Conservation (phyloP, 2,797 vertebrate genomes). For the Pseudochromis fuscus region DNA sequence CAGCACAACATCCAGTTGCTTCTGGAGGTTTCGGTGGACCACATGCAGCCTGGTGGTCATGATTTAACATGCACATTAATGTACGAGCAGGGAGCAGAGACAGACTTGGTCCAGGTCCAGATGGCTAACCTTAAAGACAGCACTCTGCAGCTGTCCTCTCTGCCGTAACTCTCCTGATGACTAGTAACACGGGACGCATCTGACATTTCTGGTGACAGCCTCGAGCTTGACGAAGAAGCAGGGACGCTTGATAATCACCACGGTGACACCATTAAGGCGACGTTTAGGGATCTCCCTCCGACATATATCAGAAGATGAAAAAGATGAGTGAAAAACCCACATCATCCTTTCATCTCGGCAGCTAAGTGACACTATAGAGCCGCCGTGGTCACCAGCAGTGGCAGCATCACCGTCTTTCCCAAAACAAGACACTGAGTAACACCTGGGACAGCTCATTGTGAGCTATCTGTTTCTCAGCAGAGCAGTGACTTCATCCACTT, state of each 20-base stretch:
- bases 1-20: no score
- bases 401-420: slow-evolving; percentile 22
- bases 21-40: no score
- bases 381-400: slow-evolving; percentile 23
- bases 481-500: slow-evolving; percentile 46
- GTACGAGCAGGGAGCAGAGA: slow-evolving; percentile 14
- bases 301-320: slow-evolving; percentile 76
- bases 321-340: slow-evolving; percentile 52
- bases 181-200: slow-evolving; percentile 63
- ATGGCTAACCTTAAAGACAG: slow-evolving; percentile 78
- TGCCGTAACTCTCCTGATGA: slow-evolving; percentile 53
- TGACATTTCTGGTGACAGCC: slow-evolving; percentile 82
- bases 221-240: slow-evolving; percentile 57
- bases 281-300: slow-evolving; percentile 75
- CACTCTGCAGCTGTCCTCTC: slow-evolving; percentile 66
- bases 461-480: slow-evolving; percentile 23
- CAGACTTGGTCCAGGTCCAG: slow-evolving; percentile 64
- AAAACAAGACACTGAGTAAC: slow-evolving; percentile 38
- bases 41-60: no score
- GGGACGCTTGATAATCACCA: slow-evolving; percentile 74
- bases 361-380: slow-evolving; percentile 40
- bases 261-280: slow-evolving; percentile 82
- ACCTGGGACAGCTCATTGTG: slow-evolving; percentile 2
- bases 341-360: slow-evolving; percentile 45
- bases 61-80: slow-evolving; percentile 24